Evolutionary conservation across 2,888 invertebrate species (phyloP).

Genomic region (Cepaea hortensis): DNA sequence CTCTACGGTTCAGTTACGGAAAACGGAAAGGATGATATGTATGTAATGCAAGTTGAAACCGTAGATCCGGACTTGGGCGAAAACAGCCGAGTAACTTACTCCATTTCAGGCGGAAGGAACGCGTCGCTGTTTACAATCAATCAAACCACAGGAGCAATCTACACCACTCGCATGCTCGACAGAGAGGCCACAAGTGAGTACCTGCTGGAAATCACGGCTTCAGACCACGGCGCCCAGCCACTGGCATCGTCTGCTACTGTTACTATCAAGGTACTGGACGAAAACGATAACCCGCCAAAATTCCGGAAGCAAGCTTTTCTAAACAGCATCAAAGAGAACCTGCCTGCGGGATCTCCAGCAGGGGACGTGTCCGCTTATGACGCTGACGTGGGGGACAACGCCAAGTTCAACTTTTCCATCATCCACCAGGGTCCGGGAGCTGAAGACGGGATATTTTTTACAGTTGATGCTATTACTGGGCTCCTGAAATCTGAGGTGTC

Average conservation of each 20-base stretch:
- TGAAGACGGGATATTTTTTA: slow-evolving; percentile 78
- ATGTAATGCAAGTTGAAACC: slow-evolving; percentile 81
- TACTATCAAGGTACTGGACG: slow-evolving; percentile 80
- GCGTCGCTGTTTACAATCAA: slow-evolving; percentile 87
- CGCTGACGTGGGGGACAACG: slow-evolving; percentile 92
- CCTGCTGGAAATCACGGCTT: slow-evolving; percentile 81
- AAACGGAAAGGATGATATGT: slow-evolving; percentile 42
- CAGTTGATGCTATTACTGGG: slow-evolving; percentile 84
- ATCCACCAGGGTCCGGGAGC: slow-evolving; percentile 30
- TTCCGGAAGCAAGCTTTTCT: slow-evolving; percentile 86
- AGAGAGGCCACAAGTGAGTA: slow-evolving; percentile 84
- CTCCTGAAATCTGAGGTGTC: slow-evolving; percentile 90
- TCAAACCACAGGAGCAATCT: slow-evolving; percentile 87
- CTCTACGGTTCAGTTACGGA: slow-evolving; percentile 49
- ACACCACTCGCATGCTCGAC: slow-evolving; percentile 89
- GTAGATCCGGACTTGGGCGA: slow-evolving; percentile 89
- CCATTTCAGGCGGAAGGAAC: slow-evolving; percentile 6
- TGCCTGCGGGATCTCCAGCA: slow-evolving; percentile 90
- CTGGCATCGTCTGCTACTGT: slow-evolving; percentile 82
- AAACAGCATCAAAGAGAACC: slow-evolving; percentile 90
- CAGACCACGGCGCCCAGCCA: slow-evolving; percentile 61
- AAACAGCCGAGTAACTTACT: slow-evolving; percentile 81
- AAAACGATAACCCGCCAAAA: slow-evolving; percentile 85
- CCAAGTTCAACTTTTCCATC: slow-evolving; percentile 78
- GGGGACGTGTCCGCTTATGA: slow-evolving; percentile 93